These are phyloP conservation scores for Andrena chrysosceles DNA, from an alignment of 2,888 invertebrate genomes.

Conservation along the genomic window DNA sequence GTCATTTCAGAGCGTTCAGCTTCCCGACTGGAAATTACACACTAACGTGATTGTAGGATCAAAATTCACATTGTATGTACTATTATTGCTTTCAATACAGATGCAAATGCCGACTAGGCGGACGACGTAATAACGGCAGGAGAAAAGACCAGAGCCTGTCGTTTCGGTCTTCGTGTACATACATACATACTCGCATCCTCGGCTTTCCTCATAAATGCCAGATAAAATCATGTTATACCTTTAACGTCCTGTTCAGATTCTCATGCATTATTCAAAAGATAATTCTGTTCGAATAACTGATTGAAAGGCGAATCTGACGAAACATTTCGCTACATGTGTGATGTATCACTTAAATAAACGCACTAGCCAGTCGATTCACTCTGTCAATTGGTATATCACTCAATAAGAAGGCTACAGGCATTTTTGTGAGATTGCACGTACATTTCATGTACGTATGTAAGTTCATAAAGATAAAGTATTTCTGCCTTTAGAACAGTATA, in stretches of 20 bases:
- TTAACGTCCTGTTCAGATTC: conserved; percentile 73
- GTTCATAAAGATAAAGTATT: too few relatives aligned
- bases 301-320: conserved; percentile 71
- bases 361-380: conserved; percentile 39
- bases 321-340: conserved; percentile 41
- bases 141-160: conserved; percentile 54
- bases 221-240: conserved; percentile 80
- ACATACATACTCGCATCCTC: conserved; percentile 64
- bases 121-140: conserved; percentile 70
- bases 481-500: too few relatives aligned
- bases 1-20: background rate
- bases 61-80: conserved; percentile 61
- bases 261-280: conserved; percentile 81
- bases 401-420: background rate
- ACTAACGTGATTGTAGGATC: conserved; percentile 59
- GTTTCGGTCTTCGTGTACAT: conserved; percentile 52
- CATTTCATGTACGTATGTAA: background rate
- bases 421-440: background rate
- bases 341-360: conserved; percentile 55
- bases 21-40: conserved; percentile 25
- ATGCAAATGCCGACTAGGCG: conserved; percentile 72
- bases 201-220: conserved; percentile 78
- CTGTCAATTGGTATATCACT: conserved; percentile 11
- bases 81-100: conserved; percentile 75
- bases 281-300: conserved; percentile 78